Conservation (phyloP, 2,797 vertebrate genomes). For the Siniperca scherzeri region DNA sequence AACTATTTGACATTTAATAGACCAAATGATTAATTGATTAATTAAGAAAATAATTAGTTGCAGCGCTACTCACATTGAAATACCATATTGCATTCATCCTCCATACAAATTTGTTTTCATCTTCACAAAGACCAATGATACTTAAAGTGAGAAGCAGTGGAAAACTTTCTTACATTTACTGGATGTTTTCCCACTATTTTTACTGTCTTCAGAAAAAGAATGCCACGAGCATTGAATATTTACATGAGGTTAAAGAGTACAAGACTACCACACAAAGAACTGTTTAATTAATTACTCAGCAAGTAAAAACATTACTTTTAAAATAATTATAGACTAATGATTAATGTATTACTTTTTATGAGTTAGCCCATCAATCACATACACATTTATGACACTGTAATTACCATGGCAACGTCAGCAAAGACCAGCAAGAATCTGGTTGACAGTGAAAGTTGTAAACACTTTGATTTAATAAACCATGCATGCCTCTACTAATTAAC, state of each 20-base stretch:
- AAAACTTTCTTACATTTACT: background rate
- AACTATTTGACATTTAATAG: background rate
- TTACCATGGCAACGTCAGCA: conserved; percentile 74
- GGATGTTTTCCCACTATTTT: background rate
- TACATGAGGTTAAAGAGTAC: background rate
- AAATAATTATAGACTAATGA: conserved; percentile 47
- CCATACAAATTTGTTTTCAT: background rate
- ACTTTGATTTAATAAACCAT: conserved; percentile 86
- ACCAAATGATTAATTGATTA: background rate
- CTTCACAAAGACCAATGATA: background rate
- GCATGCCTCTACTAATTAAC: conserved; percentile 84
- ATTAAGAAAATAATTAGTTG: background rate
- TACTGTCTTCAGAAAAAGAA: background rate
- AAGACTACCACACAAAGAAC: background rate
- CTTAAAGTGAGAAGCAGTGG: background rate
- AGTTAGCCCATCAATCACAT: conserved; percentile 44
- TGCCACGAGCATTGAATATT: background rate
- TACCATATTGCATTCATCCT: background rate
- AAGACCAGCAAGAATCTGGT: conserved; percentile 70
- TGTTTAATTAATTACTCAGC: conserved; percentile 13
- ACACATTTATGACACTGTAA: conserved; percentile 47
- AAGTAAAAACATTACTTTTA: conserved; percentile 27
- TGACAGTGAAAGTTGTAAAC: conserved; percentile 85
- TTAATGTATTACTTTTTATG: conserved; percentile 34
- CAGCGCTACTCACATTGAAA: background rate